Conservation (phyloP, 2,888 invertebrate species). For the Lymantria monacha region DNA sequence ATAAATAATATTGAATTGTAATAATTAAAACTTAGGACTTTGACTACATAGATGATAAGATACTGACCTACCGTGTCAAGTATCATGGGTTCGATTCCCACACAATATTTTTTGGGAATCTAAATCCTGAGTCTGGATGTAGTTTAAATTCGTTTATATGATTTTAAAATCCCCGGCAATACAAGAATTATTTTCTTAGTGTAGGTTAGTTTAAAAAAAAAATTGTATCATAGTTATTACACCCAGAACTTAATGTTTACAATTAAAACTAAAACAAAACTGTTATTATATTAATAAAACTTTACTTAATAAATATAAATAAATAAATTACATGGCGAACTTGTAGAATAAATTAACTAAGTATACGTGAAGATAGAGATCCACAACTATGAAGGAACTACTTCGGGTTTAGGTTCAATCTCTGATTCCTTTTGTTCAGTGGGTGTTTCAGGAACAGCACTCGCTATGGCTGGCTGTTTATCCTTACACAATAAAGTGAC, state of each 20-base stretch:
- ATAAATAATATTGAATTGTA: too few relatives aligned
- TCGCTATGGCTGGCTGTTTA: constrained; percentile 8
- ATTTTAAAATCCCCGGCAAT: too few relatives aligned
- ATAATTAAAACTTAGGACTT: too few relatives aligned
- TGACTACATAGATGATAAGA: too few relatives aligned
- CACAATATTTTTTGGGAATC: too few relatives aligned
- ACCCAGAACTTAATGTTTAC: not conserved
- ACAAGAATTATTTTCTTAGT: too few relatives aligned
- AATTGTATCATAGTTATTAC: not conserved
- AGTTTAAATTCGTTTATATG: too few relatives aligned
- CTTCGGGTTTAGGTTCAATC: constrained; percentile 43
- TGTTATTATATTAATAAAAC: constrained; percentile 11
- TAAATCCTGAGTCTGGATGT: too few relatives aligned
- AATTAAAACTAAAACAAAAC: constrained; percentile 7
- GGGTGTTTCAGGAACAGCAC: constrained; percentile 4
- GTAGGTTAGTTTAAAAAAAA: not conserved
- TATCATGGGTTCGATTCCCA: not conserved
- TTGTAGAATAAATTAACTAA: constrained; percentile 44
- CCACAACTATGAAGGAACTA: constrained; percentile 49
- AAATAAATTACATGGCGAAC: constrained; percentile 40
- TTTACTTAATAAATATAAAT: constrained; percentile 39
- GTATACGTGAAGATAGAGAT: constrained; percentile 37
- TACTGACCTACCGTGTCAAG: too few relatives aligned
- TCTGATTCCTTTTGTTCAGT: constrained; percentile 15
- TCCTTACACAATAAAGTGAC: constrained; percentile 83